phyloP scores from a whole-genome alignment of 2,797 vertebrate genomes.

The Centroberyx gerrardi region DNA sequence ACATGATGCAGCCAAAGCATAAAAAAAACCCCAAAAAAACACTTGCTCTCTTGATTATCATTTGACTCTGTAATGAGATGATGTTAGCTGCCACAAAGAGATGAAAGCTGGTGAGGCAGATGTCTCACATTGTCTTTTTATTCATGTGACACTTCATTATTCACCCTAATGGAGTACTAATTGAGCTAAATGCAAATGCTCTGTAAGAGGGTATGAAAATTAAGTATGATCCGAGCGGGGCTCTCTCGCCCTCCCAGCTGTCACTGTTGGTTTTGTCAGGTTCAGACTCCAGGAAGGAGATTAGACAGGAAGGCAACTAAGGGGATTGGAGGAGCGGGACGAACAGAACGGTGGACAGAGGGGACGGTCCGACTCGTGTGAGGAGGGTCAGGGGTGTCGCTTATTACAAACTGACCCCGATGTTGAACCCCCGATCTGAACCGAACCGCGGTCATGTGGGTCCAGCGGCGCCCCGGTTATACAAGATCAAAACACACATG shows the following conservation, averaged over 20 bases:
- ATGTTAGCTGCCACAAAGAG: conserved; percentile 48
- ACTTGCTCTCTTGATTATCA: conserved; percentile 45
- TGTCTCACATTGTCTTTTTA: conserved; percentile 64
- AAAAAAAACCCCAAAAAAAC: conserved; percentile 10
- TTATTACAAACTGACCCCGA: not conserved
- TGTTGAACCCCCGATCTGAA: not conserved
- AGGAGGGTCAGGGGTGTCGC: not conserved
- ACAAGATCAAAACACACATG: conserved; percentile 24
- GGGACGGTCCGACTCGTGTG: not conserved
- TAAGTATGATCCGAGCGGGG: conserved; percentile 14
- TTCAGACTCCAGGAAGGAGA: conserved; percentile 20
- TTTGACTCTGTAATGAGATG: conserved; percentile 62
- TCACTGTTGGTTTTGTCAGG: conserved; percentile 32
- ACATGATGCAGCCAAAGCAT: conserved; percentile 35
- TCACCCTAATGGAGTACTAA: conserved; percentile 63
- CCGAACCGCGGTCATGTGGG: not conserved
- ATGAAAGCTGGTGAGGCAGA: conserved; percentile 65
- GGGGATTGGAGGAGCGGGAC: not conserved
- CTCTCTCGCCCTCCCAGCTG: conserved; percentile 17
- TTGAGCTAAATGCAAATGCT: conserved; percentile 65
- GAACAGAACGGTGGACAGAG: not conserved
- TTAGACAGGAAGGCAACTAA: conserved; percentile 5
- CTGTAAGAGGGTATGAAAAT: conserved; percentile 34
- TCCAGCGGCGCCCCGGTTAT: not conserved
- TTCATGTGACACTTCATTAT: conserved; percentile 70